Base-by-base conservation (phyloP, 2,797 vertebrate species). In the Tympanoctomys barrerae region DNA sequence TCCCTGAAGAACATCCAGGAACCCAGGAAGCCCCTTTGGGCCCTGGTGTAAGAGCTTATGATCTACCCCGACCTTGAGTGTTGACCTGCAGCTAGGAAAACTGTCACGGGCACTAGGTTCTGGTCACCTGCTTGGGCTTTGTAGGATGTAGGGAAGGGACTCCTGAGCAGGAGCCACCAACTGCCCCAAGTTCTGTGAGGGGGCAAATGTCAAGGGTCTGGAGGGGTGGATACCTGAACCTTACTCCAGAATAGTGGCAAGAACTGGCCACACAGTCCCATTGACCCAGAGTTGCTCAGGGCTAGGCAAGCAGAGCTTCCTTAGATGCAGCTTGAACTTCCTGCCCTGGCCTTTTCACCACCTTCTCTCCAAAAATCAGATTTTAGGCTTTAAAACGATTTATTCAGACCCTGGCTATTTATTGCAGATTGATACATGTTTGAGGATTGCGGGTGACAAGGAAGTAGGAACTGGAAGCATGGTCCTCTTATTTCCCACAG, bases 391-490 rank as follows among this genome's bases (percentile, higher is more conserved):
- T 70, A 70, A n/a, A 70, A 70, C 33, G 19, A n/a, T 7, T 70
- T 36, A 70, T n/a, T 68, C 33, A 36, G 80, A 96, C 12, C 91
- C 59, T 77, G n/a, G 39, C 59, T 96, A 95, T 91, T 94, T 96
- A 96, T 96, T 97, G 46, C 80, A 70, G 49, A 46, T 79, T 79
- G 93, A 87, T 62, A 85, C 68, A 54, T 92, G 54, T 54, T 85
- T 80, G 28, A 61, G 49, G 46, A 57, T 78, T 14, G 81, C 21
- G 36, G 22, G 49, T n/a, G 52, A 14, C 28, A 36, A 2, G 26
- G 64, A 83, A 36, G 73, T 57, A 31, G 31, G 28, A 73, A 31
- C 64, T 77, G 61, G 28, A 70, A 36, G 42, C 33, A 10, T 1
- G 39, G n/a, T 89, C 66, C 64, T 91, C 57, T 86, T 71, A 36